phyloP scores from a whole-genome alignment of 2,888 invertebrate species.

The Rotaria magnacalcarata region DNA sequence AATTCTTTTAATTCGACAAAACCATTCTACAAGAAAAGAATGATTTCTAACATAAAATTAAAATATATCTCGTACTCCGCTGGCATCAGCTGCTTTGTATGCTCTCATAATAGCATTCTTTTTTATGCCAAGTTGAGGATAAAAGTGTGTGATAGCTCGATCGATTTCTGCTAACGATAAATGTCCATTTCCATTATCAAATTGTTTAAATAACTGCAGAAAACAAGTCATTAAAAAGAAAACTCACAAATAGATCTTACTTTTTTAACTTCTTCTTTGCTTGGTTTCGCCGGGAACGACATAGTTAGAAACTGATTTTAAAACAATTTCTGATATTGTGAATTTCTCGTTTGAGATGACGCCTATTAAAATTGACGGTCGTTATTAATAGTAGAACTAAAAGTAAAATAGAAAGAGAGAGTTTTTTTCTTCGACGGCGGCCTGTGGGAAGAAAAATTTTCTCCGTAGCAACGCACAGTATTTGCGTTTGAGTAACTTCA shows the following conservation, averaged over 20 bases:
- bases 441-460: background rate
- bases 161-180: conserved; percentile 6
- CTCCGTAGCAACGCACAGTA: background rate
- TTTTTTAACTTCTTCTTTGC: conserved; percentile 1
- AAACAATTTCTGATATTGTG: too few relatives aligned
- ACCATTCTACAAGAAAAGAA: background rate
- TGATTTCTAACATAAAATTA: background rate
- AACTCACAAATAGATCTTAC: background rate
- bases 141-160: background rate
- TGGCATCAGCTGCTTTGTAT: background rate
- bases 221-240: background rate
- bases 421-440: background rate
- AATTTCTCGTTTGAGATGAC: background rate
- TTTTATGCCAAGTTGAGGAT: background rate
- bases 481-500: background rate
- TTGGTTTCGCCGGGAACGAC: background rate
- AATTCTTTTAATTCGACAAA: conserved; percentile 14
- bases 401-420: background rate
- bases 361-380: background rate
- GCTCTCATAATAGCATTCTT: conserved; percentile 21
- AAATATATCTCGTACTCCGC: background rate
- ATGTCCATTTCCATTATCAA: conserved; percentile 35
- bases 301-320: background rate
- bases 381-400: background rate
- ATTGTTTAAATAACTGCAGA: background rate